These are phyloP conservation scores for Trogon surrucura DNA, from an alignment of 2,113 vertebrate species.

Conservation along the genomic window DNA sequence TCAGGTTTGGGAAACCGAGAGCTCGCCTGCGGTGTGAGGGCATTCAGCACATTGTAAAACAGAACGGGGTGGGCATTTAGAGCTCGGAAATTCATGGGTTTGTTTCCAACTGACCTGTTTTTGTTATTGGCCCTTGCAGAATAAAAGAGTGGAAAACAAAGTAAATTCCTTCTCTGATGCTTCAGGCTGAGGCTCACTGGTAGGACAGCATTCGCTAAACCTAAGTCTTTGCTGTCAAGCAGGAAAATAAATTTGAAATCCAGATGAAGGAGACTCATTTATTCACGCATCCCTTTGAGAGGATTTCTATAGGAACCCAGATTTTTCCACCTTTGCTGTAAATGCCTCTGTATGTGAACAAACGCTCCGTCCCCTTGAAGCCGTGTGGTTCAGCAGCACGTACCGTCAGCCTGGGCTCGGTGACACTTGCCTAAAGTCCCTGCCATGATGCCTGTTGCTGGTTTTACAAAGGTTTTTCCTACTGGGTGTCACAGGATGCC, in stretches of 20 bases:
- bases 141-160: not conserved
- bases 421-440: not conserved
- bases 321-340: not conserved
- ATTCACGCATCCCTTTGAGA: not conserved
- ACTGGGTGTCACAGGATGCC: fast-evolving
- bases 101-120: not conserved
- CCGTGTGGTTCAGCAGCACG: not conserved
- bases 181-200: fast-evolving
- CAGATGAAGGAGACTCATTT: not conserved
- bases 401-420: not conserved
- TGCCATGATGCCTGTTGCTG: not conserved
- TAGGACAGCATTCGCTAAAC: too few species aligned
- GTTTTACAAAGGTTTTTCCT: not conserved
- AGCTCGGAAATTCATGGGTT: not conserved
- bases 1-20: not conserved
- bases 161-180: not conserved
- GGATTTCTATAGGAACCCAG: not conserved
- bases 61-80: not conserved
- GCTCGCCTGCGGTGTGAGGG: not conserved
- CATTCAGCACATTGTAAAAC: not conserved
- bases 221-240: not conserved
- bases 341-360: fast-evolving
- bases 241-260: not conserved
- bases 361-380: fast-evolving
- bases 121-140: not conserved